These are phyloP conservation scores for Melospiza melodia DNA, from an alignment of 2,113 vertebrate genomes.

Conservation along the genomic window DNA sequence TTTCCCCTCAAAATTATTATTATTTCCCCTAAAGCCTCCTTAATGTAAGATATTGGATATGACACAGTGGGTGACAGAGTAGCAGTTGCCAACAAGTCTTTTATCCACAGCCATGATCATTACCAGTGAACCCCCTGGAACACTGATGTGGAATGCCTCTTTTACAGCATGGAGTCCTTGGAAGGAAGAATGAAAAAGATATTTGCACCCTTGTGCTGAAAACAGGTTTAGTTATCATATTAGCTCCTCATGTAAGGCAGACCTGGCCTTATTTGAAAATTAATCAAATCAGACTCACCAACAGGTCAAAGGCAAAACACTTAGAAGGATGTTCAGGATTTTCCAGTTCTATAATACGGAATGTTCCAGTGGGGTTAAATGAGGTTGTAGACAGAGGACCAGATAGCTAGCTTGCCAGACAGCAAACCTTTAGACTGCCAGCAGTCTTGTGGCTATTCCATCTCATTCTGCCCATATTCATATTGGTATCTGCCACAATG, in stretches of 20 bases:
- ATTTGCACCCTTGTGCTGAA: constrained; percentile 69
- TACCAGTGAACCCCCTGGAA: constrained; percentile 19
- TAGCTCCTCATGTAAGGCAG: constrained; percentile 70
- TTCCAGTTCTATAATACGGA: background rate
- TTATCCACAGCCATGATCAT: constrained; percentile 32
- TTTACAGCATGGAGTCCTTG: constrained; percentile 1
- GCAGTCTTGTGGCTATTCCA: background rate
- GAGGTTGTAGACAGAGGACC: background rate
- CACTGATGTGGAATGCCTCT: background rate
- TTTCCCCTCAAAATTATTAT: constrained; percentile 48
- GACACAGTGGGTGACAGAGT: constrained; percentile 4
- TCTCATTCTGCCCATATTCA: background rate
- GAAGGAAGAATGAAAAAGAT: constrained; percentile 34
- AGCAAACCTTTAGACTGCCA: background rate
- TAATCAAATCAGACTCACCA: constrained; percentile 47
- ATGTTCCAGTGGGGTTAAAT: background rate
- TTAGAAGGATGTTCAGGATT: background rate
- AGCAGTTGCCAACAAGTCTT: constrained; percentile 9
- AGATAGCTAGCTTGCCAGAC: background rate
- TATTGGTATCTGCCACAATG: background rate
- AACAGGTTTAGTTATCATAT: constrained; percentile 68
- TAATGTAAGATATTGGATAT: constrained; percentile 1
- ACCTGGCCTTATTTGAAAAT: constrained; percentile 61
- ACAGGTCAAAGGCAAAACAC: background rate
- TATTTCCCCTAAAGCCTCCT: constrained; percentile 28